Conservation (phyloP, 2,113 vertebrate species). For the Brienomyrus longianalis region DNA sequence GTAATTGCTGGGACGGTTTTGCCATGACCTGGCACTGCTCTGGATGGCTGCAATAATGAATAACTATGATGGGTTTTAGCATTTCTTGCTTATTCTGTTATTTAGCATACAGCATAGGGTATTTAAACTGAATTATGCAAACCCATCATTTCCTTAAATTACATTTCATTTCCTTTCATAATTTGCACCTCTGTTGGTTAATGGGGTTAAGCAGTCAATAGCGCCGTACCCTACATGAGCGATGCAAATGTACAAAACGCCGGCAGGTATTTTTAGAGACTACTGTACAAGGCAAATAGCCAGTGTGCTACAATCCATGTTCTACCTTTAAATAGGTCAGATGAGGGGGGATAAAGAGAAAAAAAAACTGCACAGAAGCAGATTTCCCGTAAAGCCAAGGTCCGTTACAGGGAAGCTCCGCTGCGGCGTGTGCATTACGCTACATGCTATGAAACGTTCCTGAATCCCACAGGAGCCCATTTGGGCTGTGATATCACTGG, state of each 20-base stretch:
- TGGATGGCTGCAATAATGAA: neutral
- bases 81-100: neutral
- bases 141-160: neutral
- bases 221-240: neutral
- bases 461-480: neutral
- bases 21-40: neutral
- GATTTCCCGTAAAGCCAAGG: neutral
- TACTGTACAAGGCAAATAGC: neutral
- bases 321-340: neutral
- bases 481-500: neutral
- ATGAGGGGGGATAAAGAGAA: no score
- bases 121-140: neutral
- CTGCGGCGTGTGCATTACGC: neutral
- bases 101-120: neutral
- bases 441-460: neutral
- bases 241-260: neutral
- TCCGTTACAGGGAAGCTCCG: neutral
- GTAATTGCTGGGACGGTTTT: neutral
- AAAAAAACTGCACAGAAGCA: neutral
- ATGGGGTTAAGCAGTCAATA: neutral
- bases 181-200: neutral
- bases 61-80: neutral
- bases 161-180: neutral
- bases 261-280: neutral
- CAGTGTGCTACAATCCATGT: neutral